Percentiles rank a stretch among this genome's conserved stretches.
These are phyloP conservation scores for Upupa epops DNA, from an alignment of 2,113 vertebrate genomes.

Conservation along the genomic window DNA sequence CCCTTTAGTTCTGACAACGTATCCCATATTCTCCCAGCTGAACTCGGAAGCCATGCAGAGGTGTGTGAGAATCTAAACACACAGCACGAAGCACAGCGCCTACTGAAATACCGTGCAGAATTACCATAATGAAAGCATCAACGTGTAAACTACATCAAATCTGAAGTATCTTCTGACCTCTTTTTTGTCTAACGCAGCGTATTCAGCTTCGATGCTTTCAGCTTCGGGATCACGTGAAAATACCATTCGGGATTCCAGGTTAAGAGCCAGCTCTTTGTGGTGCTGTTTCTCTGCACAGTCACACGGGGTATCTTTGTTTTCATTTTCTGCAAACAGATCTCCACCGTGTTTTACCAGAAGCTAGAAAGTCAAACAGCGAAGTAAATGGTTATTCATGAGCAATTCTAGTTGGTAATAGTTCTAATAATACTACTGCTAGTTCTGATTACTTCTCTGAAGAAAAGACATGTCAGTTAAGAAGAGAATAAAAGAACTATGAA, in stretches of 20 bases:
- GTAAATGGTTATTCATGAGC: background rate
- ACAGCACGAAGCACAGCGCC: background rate
- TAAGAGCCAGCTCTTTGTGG: constrained; percentile 95
- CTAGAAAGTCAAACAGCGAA: constrained; percentile 66
- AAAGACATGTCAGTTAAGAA: background rate
- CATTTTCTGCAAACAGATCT: constrained; percentile 96
- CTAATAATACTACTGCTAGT: background rate
- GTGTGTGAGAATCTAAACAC: background rate
- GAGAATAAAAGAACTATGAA: background rate
- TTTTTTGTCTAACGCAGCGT: constrained; percentile 93
- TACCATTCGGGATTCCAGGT: constrained; percentile 98
- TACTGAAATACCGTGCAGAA: background rate
- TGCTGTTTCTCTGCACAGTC: constrained; percentile 98
- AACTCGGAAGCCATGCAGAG: background rate
- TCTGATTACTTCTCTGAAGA: background rate
- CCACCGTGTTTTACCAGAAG: constrained; percentile 90
- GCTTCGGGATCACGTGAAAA: constrained; percentile 94
- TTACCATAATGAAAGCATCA: background rate
- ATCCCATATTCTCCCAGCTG: background rate
- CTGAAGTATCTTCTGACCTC: constrained; percentile 80
- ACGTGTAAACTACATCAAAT: background rate
- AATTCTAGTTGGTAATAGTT: background rate
- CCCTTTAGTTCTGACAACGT: background rate
- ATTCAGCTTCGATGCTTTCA: constrained; percentile 94
- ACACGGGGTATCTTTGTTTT: constrained; percentile 97